phyloP scores from a whole-genome alignment of 2,113 vertebrate genomes.

The Nettapus auritus region DNA sequence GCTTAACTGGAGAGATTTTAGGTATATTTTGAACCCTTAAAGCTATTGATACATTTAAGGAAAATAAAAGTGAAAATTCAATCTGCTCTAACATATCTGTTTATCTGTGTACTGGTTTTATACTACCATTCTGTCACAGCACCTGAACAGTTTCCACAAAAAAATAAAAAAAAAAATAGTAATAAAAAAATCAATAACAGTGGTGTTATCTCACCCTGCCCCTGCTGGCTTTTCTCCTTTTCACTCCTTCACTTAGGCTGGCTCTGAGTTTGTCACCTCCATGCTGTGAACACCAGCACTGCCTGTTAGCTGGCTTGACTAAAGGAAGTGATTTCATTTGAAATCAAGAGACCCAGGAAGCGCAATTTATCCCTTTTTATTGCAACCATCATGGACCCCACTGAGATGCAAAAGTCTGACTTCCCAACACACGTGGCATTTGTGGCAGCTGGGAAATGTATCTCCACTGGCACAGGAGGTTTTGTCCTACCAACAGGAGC shows the following conservation, averaged over 20 bases:
- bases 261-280: neutral
- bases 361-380: neutral
- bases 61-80: constrained; percentile 2
- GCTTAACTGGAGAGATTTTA: neutral
- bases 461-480: fast-evolving
- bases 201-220: neutral
- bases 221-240: neutral
- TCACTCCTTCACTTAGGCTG: neutral
- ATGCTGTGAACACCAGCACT: neutral
- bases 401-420: neutral
- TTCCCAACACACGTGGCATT: fast-evolving
- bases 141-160: neutral
- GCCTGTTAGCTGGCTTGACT: fast-evolving
- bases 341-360: neutral
- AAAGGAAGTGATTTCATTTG: neutral
- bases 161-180: no score
- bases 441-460: neutral
- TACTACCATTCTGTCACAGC: neutral
- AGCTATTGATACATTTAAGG: neutral
- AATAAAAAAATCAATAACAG: neutral
- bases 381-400: fast-evolving
- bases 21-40: neutral
- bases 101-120: neutral
- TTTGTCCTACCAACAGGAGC: no score
- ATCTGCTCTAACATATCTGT: neutral